These are phyloP conservation scores for Hipposideros armiger DNA, from an alignment of 2,113 vertebrate species.

Conservation along the genomic window DNA sequence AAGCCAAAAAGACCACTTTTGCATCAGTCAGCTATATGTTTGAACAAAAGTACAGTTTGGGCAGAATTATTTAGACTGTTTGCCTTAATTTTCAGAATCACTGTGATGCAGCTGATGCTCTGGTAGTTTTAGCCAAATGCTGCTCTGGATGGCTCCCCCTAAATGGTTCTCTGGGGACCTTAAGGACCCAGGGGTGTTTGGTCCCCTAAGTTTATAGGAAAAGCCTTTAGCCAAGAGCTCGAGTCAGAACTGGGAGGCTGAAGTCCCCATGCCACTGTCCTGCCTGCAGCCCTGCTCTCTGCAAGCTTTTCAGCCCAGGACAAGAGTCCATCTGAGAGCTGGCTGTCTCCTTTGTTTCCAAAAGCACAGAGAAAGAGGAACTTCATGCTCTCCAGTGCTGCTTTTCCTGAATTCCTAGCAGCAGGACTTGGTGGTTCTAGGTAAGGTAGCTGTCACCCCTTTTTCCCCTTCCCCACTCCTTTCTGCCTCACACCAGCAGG, in stretches of 20 bases:
- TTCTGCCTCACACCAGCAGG: neutral
- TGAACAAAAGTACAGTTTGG: constrained; percentile 2
- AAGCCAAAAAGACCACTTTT: constrained; percentile 1
- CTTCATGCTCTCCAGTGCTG: too few species aligned
- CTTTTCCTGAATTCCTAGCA: neutral
- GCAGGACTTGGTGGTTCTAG: neutral
- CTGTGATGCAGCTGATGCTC: neutral
- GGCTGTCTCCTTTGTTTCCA: neutral
- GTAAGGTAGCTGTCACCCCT: neutral
- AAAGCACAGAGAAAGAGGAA: constrained; percentile 14
- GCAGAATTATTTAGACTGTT: constrained; percentile 42
- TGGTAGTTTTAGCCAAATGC: neutral
- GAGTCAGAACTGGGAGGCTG: neutral
- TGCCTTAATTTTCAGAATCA: constrained; percentile 30
- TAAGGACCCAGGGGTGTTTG: neutral
- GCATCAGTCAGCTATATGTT: neutral
- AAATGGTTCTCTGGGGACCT: neutral
- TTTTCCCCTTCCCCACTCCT: neutral
- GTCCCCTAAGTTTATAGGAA: neutral
- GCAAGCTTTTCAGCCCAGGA: neutral
- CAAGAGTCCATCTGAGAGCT: neutral
- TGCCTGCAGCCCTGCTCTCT: too few species aligned
- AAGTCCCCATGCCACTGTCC: neutral
- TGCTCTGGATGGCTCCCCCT: neutral
- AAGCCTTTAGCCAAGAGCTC: neutral